Conservation (phyloP, 2,888 invertebrate genomes). For the Tenthredo livida region DNA sequence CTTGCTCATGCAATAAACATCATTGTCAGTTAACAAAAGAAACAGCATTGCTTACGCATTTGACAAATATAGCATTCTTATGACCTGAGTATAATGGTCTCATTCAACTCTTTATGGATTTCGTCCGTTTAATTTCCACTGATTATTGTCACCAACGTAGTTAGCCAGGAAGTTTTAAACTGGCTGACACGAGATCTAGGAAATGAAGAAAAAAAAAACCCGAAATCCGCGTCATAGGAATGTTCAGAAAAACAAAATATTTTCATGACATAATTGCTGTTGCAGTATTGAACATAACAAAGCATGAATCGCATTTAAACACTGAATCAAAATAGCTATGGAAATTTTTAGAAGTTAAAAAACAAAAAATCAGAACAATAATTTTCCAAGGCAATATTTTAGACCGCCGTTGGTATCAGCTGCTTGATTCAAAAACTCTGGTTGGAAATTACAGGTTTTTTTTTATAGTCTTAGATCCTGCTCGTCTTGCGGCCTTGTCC, state of each 20-base stretch:
- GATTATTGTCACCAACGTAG: not conserved
- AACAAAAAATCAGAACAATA: too few relatives aligned
- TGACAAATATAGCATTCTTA: slow-evolving; percentile 7
- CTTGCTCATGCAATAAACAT: slow-evolving; percentile 50
- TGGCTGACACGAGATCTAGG: not conserved
- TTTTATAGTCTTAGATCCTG: slow-evolving; percentile 14
- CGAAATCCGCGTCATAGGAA: too few relatives aligned
- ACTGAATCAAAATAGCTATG: too few relatives aligned
- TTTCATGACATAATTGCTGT: not conserved
- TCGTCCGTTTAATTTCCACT: not conserved
- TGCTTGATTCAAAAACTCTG: not conserved
- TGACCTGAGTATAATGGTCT: not conserved
- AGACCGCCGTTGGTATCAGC: not conserved
- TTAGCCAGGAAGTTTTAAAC: not conserved
- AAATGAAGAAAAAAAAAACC: too few relatives aligned
- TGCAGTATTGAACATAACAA: not conserved
- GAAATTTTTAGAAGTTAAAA: too few relatives aligned
- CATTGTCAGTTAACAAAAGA: not conserved
- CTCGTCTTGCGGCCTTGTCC: slow-evolving; percentile 18
- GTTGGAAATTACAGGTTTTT: slow-evolving; percentile 7
- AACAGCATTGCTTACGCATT: slow-evolving; percentile 26
- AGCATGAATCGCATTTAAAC: not conserved
- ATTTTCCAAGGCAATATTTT: too few relatives aligned
- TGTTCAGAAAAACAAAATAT: not conserved
- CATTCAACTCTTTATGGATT: not conserved